These are phyloP conservation scores for Drosophila leontia DNA, from an alignment of 1,140 invertebrate genomes.

Conservation along the genomic window DNA sequence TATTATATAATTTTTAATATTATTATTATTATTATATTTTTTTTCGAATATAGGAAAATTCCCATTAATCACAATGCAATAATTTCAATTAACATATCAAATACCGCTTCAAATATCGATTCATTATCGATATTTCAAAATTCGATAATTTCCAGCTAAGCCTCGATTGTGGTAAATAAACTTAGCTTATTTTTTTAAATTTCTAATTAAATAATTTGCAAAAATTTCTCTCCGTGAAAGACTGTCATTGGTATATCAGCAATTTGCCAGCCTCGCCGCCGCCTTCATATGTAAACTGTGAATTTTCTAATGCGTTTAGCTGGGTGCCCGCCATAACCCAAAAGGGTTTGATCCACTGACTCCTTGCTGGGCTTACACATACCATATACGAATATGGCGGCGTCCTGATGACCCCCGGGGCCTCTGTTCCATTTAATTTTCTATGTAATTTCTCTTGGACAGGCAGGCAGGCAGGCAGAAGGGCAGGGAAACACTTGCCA, in stretches of 20 bases:
- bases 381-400: not conserved
- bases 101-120: too few relatives aligned
- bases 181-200: not conserved
- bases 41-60: too few relatives aligned
- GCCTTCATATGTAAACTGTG: constrained; percentile 14
- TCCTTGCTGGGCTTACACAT: not conserved
- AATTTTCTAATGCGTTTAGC: constrained; percentile 23
- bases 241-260: constrained; percentile 5
- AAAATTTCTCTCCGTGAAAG: too few relatives aligned
- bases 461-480: not conserved
- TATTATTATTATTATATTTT: too few relatives aligned
- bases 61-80: not conserved
- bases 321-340: constrained; percentile 2
- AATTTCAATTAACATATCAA: not conserved
- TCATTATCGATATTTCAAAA: not conserved
- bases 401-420: constrained; percentile 8
- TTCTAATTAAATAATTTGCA: not conserved
- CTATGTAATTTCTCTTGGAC: constrained; percentile 45
- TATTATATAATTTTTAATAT: too few relatives aligned
- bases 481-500: constrained; percentile 8
- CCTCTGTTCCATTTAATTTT: constrained; percentile 52
- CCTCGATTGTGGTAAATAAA: not conserved
- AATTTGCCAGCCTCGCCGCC: not conserved
- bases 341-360: not conserved
- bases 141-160: too few relatives aligned